Evolutionary conservation across 2,113 vertebrate genomes (phyloP).

Genomic region (Pogonocichla stellata): DNA sequence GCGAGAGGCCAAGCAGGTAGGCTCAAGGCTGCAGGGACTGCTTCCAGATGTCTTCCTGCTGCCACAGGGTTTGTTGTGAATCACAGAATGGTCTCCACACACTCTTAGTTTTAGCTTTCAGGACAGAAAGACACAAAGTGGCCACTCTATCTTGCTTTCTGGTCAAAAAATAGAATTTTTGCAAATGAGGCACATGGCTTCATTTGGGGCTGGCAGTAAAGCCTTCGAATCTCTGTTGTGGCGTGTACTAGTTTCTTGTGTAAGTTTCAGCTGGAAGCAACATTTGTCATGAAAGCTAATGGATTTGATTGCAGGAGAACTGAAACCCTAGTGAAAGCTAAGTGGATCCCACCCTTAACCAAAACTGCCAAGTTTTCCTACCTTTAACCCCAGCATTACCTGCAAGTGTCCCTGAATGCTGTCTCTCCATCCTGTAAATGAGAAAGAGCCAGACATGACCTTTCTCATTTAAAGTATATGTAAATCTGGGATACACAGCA

Average conservation of each 20-base stretch:
- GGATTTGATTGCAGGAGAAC: conserved; percentile 19
- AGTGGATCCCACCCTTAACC: background rate
- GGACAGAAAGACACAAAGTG: background rate
- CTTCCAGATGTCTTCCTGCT: background rate
- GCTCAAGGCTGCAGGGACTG: background rate
- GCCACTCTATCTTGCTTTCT: background rate
- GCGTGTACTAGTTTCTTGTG: background rate
- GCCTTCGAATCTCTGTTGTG: background rate
- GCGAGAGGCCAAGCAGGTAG: background rate
- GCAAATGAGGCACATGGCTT: background rate
- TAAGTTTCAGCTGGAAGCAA: background rate
- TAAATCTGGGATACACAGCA: conserved; percentile 65
- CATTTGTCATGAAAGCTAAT: conserved; percentile 17
- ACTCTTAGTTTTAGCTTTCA: background rate
- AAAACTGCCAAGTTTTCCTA: background rate
- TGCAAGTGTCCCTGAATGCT: conserved; percentile 38
- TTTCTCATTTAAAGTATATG: conserved; percentile 52
- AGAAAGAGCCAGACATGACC: conserved; percentile 3
- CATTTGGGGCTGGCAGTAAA: background rate
- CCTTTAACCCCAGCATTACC: conserved; percentile 1
- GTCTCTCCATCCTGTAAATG: conserved; percentile 40
- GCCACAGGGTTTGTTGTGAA: background rate
- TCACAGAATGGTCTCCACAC: background rate
- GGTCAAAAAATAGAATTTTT: background rate
- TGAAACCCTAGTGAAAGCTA: background rate